These are phyloP conservation scores for Talpa occidentalis DNA, from an alignment of 2,113 vertebrate genomes.

Conservation along the genomic window DNA sequence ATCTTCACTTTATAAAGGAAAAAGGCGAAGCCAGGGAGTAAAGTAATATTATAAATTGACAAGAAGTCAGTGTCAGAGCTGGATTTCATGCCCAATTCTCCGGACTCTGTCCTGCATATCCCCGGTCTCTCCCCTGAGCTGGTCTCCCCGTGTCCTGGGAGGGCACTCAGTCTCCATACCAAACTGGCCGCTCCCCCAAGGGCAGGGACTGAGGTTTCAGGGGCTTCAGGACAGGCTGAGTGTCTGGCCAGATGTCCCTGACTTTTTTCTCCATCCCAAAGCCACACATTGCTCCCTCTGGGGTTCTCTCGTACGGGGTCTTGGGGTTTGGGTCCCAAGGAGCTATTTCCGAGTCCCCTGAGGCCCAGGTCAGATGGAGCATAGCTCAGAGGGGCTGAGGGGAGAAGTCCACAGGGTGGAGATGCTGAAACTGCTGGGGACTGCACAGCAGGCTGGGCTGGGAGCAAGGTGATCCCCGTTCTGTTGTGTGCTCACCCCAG, in stretches of 20 bases:
- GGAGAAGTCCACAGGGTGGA: background rate
- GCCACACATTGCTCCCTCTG: fast-evolving
- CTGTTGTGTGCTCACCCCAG: fast-evolving
- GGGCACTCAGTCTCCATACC: background rate
- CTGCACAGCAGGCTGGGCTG: background rate
- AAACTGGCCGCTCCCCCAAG: background rate
- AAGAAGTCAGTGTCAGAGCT: background rate
- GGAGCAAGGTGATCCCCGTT: background rate
- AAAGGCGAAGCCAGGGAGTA: background rate
- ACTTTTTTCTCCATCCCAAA: background rate
- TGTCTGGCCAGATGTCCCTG: background rate
- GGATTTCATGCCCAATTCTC: background rate
- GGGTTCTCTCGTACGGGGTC: background rate
- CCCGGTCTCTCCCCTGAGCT: background rate
- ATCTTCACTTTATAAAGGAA: background rate
- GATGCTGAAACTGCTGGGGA: too few species aligned
- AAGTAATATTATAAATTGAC: background rate
- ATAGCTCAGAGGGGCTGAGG: background rate
- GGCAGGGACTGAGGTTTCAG: background rate
- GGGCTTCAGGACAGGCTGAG: background rate
- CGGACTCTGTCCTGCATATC: background rate
- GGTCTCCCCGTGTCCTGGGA: background rate
- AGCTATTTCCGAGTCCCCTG: background rate
- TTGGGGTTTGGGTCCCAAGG: background rate
- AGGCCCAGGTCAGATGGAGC: background rate